phyloP scores from a whole-genome alignment of 1,140 invertebrate genomes.

The Pseudachorutes palmiensis region DNA sequence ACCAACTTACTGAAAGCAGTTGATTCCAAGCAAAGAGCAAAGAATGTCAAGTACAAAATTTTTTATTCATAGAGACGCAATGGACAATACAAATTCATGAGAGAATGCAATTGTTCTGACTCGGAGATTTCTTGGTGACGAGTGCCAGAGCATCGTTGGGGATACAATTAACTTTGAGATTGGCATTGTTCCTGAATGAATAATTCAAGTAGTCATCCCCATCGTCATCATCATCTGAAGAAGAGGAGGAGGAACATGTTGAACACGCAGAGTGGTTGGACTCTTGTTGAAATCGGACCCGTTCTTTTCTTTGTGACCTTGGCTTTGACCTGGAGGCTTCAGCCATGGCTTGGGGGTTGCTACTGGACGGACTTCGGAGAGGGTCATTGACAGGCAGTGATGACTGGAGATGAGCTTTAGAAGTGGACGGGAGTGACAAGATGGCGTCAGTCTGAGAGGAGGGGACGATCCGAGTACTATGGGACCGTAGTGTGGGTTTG shows the following conservation, averaged over 20 bases:
- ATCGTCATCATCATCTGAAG: background rate
- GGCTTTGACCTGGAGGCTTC: background rate
- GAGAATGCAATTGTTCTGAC: background rate
- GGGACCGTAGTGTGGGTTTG: background rate
- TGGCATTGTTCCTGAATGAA: background rate
- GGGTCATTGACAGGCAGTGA: too few relatives aligned
- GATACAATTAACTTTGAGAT: background rate
- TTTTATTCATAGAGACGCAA: background rate
- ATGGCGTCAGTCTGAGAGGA: background rate
- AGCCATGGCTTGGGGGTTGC: too few relatives aligned
- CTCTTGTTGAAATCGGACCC: background rate
- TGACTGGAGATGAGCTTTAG: background rate
- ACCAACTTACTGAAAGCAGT: background rate
- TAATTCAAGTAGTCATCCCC: background rate
- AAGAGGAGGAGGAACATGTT: slow-evolving; percentile 5
- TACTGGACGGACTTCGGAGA: too few relatives aligned
- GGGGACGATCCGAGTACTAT: background rate
- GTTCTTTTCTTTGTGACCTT: background rate
- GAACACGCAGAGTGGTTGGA: background rate
- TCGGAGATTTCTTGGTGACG: slow-evolving; percentile 5
- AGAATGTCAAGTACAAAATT: background rate
- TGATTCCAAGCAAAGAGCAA: background rate
- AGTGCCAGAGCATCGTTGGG: slow-evolving; percentile 2
- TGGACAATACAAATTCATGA: background rate
- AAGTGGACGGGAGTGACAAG: background rate